A percentile compares a stretch with the other conserved stretches of the same genome.
Evolutionary conservation across 2,113 vertebrate genomes (phyloP).

Genomic region (Mionectes macconnelli): DNA sequence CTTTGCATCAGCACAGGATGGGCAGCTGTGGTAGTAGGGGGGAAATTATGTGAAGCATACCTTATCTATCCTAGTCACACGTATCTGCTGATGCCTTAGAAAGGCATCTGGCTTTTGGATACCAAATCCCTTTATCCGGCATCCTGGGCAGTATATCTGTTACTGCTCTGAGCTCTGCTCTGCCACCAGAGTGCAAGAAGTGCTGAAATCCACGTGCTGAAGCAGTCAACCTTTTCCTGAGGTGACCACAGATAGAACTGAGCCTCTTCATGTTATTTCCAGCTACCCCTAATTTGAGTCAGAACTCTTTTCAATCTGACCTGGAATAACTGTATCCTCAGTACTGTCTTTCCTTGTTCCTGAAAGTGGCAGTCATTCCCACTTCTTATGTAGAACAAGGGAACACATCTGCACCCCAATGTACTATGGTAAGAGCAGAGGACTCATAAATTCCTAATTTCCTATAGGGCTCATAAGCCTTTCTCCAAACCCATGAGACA

Average conservation of each 20-base stretch:
- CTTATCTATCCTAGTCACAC: neutral
- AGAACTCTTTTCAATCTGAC: neutral
- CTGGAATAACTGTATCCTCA: neutral
- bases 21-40: neutral
- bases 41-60: neutral
- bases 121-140: neutral
- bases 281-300: neutral
- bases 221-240: neutral
- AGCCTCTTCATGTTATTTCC: neutral
- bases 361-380: neutral
- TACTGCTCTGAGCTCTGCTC: neutral
- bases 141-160: neutral
- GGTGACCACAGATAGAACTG: neutral
- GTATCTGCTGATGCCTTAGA: neutral
- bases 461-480: neutral
- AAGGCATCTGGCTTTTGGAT: neutral
- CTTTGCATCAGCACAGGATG: neutral
- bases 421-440: neutral
- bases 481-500: neutral
- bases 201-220: slow-evolving; percentile 12
- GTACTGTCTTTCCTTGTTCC: neutral
- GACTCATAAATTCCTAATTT: slow-evolving; percentile 5
- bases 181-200: neutral
- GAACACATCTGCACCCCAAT: neutral
- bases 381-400: neutral